Evolutionary conservation across 1,140 invertebrate genomes (phyloP), one percentile per base, ranked within the genome.

Genomic region (Plectrocnemia conspersa): DNA sequence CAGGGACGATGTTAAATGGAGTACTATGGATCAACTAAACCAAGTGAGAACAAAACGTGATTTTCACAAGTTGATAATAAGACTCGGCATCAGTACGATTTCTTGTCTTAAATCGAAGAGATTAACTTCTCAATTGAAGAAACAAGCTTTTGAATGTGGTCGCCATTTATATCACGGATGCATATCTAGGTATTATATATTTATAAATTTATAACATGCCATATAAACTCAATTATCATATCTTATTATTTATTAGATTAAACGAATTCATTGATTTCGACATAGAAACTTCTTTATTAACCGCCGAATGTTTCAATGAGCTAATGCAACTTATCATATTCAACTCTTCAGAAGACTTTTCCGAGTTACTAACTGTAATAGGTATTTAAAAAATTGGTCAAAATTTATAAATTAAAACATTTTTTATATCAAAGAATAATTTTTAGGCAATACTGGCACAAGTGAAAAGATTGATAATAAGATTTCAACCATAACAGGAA

Each of bases 221-320:
- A n/a, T n/a, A n/a, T n/a, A n/a, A n/a, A n/a, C n/a, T n/a, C n/a
- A n/a, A n/a, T n/a, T n/a, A n/a, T n/a, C n/a, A 52, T 18, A 9
- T 40, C 44, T 49, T 47, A 48, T 54, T 40, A 46, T 29, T 18
- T 29, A 13, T 63, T 35, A 75, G 74, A 52, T 59, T 79, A 7
- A 59, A 70, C 2, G 63, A 69, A n/a, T 64, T 73, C 10, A 52
- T 63, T 5, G 63, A 68, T 46, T 71, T 75, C 40, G 70, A 79
- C 52, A 60, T 66, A 29, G 63, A 65, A 29, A 68, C 67, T 6
- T 65, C 69, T 7, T 52, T 70, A 55, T 56, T 73, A 16, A 69
- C 70, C 15, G 42, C 76, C n/a, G 77, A 79, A 61, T 77, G 75
- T 63, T 80, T 80, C 44, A 70, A 74, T 57, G 68, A 73, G 52